Percentiles rank a stretch among this genome's conserved stretches.
Evolutionary conservation across 1,140 invertebrate genomes (phyloP).

Genomic region (Thaumatotibia leucotreta): DNA sequence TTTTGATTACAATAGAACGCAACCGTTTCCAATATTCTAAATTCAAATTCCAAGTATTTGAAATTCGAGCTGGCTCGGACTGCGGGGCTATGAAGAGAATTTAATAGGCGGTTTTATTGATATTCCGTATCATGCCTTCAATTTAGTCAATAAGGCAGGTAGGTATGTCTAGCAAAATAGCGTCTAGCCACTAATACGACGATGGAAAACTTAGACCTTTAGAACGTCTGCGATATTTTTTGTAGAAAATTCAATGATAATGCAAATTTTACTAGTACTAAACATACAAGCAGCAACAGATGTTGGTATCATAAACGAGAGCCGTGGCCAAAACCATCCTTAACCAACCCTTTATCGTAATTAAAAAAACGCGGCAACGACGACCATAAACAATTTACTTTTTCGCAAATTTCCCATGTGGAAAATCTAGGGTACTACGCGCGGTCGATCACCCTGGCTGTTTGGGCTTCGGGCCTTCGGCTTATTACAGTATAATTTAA

Average conservation of each 20-base stretch:
- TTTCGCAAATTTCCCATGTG: slow-evolving; percentile 64
- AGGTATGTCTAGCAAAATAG: not conserved
- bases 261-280: no score
- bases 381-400: slow-evolving; percentile 26
- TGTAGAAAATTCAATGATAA: no score
- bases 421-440: slow-evolving; percentile 48
- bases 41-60: not conserved
- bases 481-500: slow-evolving; percentile 70
- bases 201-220: no score
- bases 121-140: not conserved
- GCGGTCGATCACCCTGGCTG: slow-evolving; percentile 55
- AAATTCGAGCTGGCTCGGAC: not conserved
- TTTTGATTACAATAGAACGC: slow-evolving; percentile 22
- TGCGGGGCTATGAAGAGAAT: slow-evolving; percentile 5
- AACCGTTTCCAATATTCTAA: slow-evolving; percentile 8
- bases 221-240: no score
- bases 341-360: not conserved
- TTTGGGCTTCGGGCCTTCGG: slow-evolving; percentile 38
- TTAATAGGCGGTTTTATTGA: slow-evolving; percentile 10
- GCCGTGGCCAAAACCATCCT: not conserved
- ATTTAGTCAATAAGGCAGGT: not conserved
- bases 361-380: slow-evolving; percentile 22
- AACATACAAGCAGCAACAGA: not conserved
- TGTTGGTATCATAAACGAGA: not conserved
- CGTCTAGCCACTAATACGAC: not conserved